A percentile compares a stretch with the other conserved stretches of the same genome.
Evolutionary conservation across 2,888 invertebrate species (phyloP).

Genomic region (Mesopsocus fuscifrons): DNA sequence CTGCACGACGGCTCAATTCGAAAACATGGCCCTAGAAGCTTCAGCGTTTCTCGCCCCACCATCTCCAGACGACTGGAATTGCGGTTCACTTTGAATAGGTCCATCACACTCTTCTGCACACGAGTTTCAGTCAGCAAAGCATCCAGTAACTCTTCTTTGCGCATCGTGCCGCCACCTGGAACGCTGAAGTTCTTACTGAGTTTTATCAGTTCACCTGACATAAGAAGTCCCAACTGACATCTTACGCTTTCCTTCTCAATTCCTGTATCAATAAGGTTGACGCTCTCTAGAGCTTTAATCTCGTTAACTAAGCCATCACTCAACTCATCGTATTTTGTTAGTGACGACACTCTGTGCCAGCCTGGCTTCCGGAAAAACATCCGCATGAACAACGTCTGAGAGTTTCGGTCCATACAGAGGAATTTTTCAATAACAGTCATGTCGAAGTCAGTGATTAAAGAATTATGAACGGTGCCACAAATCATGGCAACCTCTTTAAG

Average conservation of each 20-base stretch:
- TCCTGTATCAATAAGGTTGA: not conserved
- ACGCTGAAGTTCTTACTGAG: not conserved
- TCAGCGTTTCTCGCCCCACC: not conserved
- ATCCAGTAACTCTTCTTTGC: not conserved
- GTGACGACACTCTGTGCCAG: conserved; percentile 13
- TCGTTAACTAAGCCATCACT: not conserved
- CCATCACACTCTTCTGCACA: not conserved
- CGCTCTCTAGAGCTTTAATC: not conserved
- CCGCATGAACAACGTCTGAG: conserved; percentile 13
- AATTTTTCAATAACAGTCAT: too few relatives aligned
- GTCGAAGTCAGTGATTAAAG: too few relatives aligned
- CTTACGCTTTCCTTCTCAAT: not conserved
- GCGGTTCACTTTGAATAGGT: not conserved
- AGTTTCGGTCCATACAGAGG: conserved; percentile 3
- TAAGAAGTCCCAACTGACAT: not conserved
- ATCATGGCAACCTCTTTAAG: too few relatives aligned
- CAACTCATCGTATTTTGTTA: conserved; percentile 10
- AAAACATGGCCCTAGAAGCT: not conserved
- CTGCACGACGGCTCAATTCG: not conserved
- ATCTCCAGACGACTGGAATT: not conserved
- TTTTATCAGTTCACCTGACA: not conserved
- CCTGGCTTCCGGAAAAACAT: conserved; percentile 13
- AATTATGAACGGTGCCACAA: too few relatives aligned
- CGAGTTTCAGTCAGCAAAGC: not conserved
- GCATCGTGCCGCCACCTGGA: too few relatives aligned